phyloP scores from a whole-genome alignment of 2,888 invertebrate genomes.

The Stenotaenia linearis region DNA sequence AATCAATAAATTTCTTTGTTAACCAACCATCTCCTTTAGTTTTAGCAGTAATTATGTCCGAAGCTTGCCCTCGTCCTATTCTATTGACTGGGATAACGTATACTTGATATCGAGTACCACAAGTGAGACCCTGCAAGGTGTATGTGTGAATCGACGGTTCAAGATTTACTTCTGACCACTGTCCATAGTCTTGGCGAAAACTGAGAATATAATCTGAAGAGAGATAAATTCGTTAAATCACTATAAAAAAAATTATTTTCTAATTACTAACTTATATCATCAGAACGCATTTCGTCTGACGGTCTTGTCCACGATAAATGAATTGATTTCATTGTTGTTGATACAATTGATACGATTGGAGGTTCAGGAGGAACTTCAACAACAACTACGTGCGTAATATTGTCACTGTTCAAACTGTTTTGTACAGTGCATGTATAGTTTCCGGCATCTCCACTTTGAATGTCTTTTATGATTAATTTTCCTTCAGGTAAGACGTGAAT shows the following conservation, averaged over 20 bases:
- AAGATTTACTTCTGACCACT: slow-evolving; percentile 85
- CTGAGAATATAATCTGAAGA: slow-evolving; percentile 73
- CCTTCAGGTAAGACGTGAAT: background rate
- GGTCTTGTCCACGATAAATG: slow-evolving; percentile 31
- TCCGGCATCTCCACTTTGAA: slow-evolving; percentile 32
- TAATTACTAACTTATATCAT: background rate
- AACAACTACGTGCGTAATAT: background rate
- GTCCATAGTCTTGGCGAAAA: slow-evolving; percentile 81
- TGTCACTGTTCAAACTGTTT: slow-evolving; percentile 18
- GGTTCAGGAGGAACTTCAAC: slow-evolving; percentile 33
- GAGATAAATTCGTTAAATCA: background rate
- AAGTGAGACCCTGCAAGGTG: slow-evolving; percentile 74
- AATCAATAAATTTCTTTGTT: background rate
- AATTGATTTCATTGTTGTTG: slow-evolving; percentile 26
- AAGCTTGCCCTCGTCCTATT: slow-evolving; percentile 80
- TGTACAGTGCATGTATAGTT: slow-evolving; percentile 33
- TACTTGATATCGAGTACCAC: slow-evolving; percentile 78
- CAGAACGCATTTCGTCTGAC: background rate
- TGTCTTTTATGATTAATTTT: background rate
- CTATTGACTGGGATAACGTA: slow-evolving; percentile 86
- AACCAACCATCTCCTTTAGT: slow-evolving; percentile 59
- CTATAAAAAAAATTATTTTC: background rate
- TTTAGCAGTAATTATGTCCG: slow-evolving; percentile 77
- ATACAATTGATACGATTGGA: slow-evolving; percentile 29
- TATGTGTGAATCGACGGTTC: slow-evolving; percentile 74